These are phyloP conservation scores for Phaetusa simplex DNA, from an alignment of 2,113 vertebrate species.

Conservation along the genomic window DNA sequence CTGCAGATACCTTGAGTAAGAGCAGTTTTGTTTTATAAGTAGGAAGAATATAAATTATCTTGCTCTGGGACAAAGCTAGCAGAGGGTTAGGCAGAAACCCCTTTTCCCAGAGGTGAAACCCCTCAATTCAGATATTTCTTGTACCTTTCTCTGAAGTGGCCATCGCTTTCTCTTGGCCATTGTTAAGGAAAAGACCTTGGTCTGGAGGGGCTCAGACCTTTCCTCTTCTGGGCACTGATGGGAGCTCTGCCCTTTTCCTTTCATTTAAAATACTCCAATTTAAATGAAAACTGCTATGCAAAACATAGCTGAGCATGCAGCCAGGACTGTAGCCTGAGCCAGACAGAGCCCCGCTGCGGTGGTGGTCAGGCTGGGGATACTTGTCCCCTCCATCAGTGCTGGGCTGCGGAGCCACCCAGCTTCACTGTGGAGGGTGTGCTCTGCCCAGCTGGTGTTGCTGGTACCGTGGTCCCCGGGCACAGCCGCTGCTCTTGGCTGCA, in stretches of 20 bases:
- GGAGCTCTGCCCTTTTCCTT: background rate
- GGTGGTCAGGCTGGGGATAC: background rate
- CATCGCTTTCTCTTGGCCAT: background rate
- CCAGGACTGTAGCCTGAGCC: background rate
- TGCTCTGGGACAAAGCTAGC: background rate
- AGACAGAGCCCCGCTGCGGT: no score
- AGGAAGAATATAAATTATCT: background rate
- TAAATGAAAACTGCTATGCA: background rate
- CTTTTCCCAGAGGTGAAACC: background rate
- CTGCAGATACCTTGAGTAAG: background rate
- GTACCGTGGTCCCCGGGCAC: background rate
- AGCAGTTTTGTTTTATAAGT: background rate
- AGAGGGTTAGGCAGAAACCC: background rate
- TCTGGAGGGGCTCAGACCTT: background rate
- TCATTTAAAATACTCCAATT: background rate
- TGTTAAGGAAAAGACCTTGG: background rate
- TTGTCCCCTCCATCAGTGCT: fast-evolving
- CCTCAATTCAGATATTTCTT: background rate
- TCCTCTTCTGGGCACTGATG: background rate
- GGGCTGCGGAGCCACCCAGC: background rate
- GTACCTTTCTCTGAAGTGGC: background rate
- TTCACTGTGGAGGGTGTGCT: background rate
- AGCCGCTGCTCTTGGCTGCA: background rate
- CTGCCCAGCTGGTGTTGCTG: fast-evolving
- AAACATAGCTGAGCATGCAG: background rate